A percentile compares a stretch with the other conserved stretches of the same genome.
Conservation (phyloP, 2,797 vertebrate genomes). For the Sciurus carolinensis region DNA sequence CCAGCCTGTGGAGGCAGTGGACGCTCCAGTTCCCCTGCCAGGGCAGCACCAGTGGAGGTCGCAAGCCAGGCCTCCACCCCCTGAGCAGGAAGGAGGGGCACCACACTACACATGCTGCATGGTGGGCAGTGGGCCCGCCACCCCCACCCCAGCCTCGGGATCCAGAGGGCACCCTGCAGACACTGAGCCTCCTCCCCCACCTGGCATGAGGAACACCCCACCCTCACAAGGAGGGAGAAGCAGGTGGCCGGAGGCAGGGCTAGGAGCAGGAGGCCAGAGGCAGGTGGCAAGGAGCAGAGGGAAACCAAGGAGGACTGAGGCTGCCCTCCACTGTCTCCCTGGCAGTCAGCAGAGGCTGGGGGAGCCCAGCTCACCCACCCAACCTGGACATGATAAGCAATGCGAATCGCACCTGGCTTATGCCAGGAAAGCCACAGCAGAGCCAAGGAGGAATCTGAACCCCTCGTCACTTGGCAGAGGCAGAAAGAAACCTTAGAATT, state of each 20-base stretch:
- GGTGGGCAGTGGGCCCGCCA: too few species aligned
- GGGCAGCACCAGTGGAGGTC: not conserved
- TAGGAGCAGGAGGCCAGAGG: not conserved
- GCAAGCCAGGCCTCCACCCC: not conserved
- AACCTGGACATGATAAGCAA: rapidly evolving
- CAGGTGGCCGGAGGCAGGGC: not conserved
- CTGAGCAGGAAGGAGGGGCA: too few species aligned
- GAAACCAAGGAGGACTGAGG: not conserved
- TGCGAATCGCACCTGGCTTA: rapidly evolving
- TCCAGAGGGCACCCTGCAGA: not conserved
- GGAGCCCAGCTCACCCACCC: not conserved
- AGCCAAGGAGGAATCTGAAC: not conserved
- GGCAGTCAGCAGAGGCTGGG: too few species aligned
- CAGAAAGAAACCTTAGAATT: not conserved
- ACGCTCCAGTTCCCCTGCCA: too few species aligned
- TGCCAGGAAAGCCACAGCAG: not conserved
- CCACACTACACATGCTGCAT: too few species aligned
- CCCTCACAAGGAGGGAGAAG: not conserved
- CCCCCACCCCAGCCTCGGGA: too few species aligned
- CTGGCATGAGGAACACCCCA: too few species aligned
- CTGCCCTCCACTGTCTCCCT: rapidly evolving
- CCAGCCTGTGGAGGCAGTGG: rapidly evolving
- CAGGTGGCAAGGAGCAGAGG: not conserved
- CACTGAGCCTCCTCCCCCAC: not conserved
- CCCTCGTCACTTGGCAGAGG: not conserved